Evolutionary conservation across 2,797 vertebrate genomes (phyloP).

Genomic region (Parotocinclus haroldoi): DNA sequence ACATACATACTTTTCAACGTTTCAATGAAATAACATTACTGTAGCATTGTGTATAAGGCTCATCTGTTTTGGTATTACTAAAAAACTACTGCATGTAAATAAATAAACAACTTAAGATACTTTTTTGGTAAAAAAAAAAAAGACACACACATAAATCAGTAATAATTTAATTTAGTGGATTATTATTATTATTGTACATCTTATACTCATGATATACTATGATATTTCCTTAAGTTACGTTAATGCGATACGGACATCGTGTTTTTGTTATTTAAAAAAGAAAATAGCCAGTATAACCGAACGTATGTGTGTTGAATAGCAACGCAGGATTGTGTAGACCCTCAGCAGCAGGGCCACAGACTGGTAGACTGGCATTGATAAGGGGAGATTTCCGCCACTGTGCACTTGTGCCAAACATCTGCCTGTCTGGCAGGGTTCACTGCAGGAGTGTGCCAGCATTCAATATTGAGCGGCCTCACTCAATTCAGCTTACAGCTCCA

Average conservation of each 20-base stretch:
- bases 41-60: too few species aligned
- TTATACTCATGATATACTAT: too few species aligned
- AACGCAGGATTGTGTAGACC: neutral
- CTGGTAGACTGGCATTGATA: constrained; percentile 37
- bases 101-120: too few species aligned
- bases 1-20: neutral
- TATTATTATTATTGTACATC: too few species aligned
- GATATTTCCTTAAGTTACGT: neutral
- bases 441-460: constrained; percentile 19
- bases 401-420: constrained; percentile 40
- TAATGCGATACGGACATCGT: neutral
- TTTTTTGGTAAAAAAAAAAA: constrained; percentile 17
- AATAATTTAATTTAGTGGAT: too few species aligned
- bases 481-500: constrained; percentile 4
- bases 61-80: too few species aligned
- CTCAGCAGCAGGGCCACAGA: constrained; percentile 19
- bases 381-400: constrained; percentile 35
- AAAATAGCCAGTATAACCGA: neutral
- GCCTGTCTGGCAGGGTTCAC: constrained; percentile 29
- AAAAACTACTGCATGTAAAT: too few species aligned
- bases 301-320: neutral
- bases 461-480: constrained; percentile 15
- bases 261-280: neutral
- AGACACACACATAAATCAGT: too few species aligned
- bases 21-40: too few species aligned